Conservation (phyloP, 2,113 vertebrate genomes). For the Saccopteryx leptura region DNA sequence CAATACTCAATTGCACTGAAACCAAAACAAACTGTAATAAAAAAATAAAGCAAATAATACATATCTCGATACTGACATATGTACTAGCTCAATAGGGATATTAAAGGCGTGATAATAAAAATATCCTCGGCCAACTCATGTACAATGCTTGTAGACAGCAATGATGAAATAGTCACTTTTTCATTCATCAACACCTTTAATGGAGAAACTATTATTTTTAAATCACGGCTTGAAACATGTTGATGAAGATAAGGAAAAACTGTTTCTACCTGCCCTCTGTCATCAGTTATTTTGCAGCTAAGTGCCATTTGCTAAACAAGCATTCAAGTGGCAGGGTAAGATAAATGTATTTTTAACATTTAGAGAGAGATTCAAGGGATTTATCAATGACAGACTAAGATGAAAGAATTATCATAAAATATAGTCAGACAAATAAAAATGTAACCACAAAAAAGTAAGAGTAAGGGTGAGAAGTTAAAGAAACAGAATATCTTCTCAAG, state of each 20-base stretch:
- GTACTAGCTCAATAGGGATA: neutral
- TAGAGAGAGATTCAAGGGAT: neutral
- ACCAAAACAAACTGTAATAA: neutral
- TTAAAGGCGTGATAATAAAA: neutral
- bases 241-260: conserved; percentile 13
- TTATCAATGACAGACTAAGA: neutral
- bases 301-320: neutral
- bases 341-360: conserved; percentile 28
- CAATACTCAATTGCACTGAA: neutral
- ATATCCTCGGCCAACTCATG: neutral
- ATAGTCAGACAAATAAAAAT: neutral
- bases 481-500: neutral
- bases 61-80: neutral
- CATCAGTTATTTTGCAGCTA: neutral
- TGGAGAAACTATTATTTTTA: neutral
- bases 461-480: neutral
- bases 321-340: neutral
- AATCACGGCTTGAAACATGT: neutral
- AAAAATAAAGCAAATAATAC: neutral
- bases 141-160: neutral
- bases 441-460: neutral
- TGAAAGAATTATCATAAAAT: conserved; percentile 4
- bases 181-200: conserved; percentile 22
- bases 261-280: neutral
- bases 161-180: neutral